These are phyloP conservation scores for Morus bassanus DNA, from an alignment of 2,797 vertebrate genomes.

Conservation along the genomic window DNA sequence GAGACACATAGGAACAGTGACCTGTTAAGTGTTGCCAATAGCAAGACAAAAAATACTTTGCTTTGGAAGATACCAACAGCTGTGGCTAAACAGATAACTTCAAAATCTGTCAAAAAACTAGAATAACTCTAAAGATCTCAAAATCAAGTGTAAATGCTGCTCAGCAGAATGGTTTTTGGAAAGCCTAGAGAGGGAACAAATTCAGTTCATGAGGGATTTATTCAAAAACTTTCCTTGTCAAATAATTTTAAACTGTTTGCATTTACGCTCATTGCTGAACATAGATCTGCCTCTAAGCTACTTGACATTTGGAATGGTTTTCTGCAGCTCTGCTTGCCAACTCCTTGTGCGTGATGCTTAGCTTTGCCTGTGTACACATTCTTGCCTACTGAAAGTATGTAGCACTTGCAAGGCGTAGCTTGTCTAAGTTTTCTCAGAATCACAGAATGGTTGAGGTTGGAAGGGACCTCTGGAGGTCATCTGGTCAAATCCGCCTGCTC, in stretches of 20 bases:
- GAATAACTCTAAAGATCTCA: neutral
- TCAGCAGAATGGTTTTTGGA: neutral
- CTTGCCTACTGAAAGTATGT: neutral
- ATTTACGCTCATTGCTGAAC: neutral
- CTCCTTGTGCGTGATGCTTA: neutral
- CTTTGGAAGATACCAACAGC: neutral
- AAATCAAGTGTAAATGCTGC: neutral
- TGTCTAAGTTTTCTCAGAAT: neutral
- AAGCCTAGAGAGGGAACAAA: neutral
- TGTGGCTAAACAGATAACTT: neutral
- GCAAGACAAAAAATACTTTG: neutral
- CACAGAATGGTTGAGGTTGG: neutral
- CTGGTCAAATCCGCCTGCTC: neutral
- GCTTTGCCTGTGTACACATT: neutral
- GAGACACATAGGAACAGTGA: neutral
- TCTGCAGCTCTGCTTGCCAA: neutral
- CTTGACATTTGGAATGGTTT: neutral
- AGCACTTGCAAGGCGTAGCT: neutral
- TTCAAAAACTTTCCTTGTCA: neutral
- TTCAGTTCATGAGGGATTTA: neutral
- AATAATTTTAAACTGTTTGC: neutral
- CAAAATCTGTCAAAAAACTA: neutral
- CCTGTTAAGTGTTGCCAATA: neutral
- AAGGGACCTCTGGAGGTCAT: neutral
- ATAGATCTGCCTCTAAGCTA: neutral